A percentile compares a stretch with the other conserved stretches of the same genome.
phyloP scores from a whole-genome alignment of 2,113 vertebrate genomes.

The Emberiza fucata region DNA sequence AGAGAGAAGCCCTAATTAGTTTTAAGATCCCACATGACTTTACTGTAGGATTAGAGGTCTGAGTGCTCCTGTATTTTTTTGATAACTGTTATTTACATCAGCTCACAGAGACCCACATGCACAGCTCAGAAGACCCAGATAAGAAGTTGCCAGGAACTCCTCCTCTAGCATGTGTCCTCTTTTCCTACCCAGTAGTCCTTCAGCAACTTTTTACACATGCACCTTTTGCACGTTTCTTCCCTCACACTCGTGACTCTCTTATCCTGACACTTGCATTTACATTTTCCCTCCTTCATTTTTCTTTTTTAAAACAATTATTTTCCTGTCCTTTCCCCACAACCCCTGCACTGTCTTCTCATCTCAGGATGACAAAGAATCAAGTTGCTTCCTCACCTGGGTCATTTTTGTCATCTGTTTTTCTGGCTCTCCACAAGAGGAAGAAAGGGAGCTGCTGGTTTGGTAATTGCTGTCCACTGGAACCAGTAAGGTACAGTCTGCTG shows the following conservation, averaged over 20 bases:
- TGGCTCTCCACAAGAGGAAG: not conserved
- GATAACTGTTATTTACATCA: constrained; percentile 22
- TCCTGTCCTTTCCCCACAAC: not conserved
- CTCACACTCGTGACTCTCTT: not conserved
- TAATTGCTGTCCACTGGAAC: not conserved
- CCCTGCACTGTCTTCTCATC: not conserved
- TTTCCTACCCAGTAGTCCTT: not conserved
- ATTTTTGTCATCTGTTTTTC: not conserved
- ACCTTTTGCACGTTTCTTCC: not conserved
- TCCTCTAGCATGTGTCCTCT: not conserved
- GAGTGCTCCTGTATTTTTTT: not conserved
- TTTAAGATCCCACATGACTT: constrained; percentile 5
- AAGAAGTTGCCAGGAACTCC: not conserved
- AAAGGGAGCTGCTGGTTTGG: not conserved
- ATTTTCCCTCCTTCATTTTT: not conserved
- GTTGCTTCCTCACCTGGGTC: not conserved
- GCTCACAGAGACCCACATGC: not conserved
- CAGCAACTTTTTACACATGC: not conserved
- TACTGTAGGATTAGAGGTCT: not conserved
- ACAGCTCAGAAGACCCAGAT: not conserved
- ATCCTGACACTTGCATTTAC: not conserved
- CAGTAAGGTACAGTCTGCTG: not conserved
- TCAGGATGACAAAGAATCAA: not conserved
- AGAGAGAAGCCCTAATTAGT: constrained; percentile 30
- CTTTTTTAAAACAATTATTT: not conserved